Percentiles rank a stretch among this genome's conserved stretches.
Evolutionary conservation across 1,140 invertebrate species (phyloP).

Genomic region (Papilio dardanus): DNA sequence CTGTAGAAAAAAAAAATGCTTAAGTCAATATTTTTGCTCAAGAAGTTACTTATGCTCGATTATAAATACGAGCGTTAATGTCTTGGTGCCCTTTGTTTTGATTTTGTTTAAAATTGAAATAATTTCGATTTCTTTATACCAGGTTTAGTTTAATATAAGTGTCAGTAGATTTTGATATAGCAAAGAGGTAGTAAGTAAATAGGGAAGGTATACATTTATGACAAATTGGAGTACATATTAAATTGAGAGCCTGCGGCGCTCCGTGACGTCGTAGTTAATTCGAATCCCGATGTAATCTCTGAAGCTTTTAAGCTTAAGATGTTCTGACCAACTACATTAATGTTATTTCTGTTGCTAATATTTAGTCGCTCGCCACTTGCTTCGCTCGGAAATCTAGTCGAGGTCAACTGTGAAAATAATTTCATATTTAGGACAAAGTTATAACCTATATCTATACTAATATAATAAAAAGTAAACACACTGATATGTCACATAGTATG

Average conservation of each 20-base stretch:
- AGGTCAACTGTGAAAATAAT: background rate
- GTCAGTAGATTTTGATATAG: background rate
- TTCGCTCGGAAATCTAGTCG: background rate
- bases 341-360: constrained; percentile 27
- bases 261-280: constrained; percentile 29
- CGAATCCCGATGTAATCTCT: constrained; percentile 36
- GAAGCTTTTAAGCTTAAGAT: constrained; percentile 32
- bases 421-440: background rate
- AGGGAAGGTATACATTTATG: constrained; percentile 19
- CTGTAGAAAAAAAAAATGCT: too few relatives aligned
- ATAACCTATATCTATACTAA: background rate
- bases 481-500: too few relatives aligned
- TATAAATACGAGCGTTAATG: too few relatives aligned
- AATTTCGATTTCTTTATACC: too few relatives aligned
- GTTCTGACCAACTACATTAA: constrained; percentile 32
- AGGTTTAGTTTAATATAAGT: background rate
- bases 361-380: background rate
- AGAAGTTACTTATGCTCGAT: too few relatives aligned
- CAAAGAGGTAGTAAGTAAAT: background rate
- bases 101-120: too few relatives aligned
- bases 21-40: too few relatives aligned
- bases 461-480: too few relatives aligned
- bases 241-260: constrained; percentile 29
- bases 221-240: constrained; percentile 33
- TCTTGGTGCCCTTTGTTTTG: too few relatives aligned